These are phyloP conservation scores for Luehdorfia chinensis DNA, from an alignment of 1,140 invertebrate genomes.

Conservation along the genomic window DNA sequence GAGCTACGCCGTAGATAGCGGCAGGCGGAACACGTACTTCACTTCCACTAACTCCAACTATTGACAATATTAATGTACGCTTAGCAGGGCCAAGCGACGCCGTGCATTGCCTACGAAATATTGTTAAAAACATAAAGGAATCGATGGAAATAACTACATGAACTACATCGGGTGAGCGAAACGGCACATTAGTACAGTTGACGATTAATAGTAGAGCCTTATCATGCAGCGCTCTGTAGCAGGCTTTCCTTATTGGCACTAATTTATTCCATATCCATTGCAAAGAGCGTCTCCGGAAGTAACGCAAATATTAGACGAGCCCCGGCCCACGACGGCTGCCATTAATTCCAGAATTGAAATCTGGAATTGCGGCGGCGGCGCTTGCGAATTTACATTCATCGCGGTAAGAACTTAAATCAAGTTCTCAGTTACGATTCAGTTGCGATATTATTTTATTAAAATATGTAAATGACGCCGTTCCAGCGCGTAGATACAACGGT, in stretches of 20 bases:
- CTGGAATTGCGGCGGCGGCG: conserved; percentile 70
- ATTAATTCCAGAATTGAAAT: conserved; percentile 77
- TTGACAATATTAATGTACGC: conserved; percentile 76
- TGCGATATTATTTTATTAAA: conserved; percentile 77
- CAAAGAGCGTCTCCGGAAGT: conserved; percentile 69
- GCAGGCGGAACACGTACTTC: conserved; percentile 74
- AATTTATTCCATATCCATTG: conserved; percentile 73
- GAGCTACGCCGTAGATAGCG: conserved; percentile 71
- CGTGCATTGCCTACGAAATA: conserved; percentile 58
- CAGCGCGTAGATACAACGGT: conserved; percentile 57
- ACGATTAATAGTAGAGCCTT: conserved; percentile 9
- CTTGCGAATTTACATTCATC: conserved; percentile 76
- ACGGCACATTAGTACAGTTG: not conserved
- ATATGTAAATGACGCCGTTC: conserved; percentile 74
- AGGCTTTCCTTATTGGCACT: conserved; percentile 38
- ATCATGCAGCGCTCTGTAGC: conserved; percentile 3
- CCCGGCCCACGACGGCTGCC: conserved; percentile 62
- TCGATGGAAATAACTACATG: not conserved
- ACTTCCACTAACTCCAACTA: conserved; percentile 75
- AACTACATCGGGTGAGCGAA: too few relatives aligned
- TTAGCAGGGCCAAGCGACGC: conserved; percentile 65
- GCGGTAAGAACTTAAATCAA: conserved; percentile 77
- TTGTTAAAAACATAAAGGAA: conserved; percentile 14
- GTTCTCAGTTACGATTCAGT: conserved; percentile 76
- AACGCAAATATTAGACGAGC: conserved; percentile 73